Evolutionary conservation across 1,140 invertebrate species (phyloP), one percentile per base, ranked within the genome.

Genomic region (Campoletis sonorensis): DNA sequence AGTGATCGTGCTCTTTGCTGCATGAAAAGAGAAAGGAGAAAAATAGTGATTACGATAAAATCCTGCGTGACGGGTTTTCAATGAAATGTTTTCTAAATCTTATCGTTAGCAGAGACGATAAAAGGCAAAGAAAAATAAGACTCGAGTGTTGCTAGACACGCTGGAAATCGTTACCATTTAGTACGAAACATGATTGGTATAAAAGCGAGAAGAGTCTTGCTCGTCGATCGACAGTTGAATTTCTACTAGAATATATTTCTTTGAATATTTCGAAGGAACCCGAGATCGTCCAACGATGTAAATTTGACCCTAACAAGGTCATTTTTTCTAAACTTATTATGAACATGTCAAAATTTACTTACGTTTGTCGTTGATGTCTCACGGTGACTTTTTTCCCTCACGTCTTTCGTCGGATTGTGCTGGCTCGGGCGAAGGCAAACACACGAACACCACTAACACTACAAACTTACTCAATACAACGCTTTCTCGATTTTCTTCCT

Each of bases 1-100:
- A 90, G 72, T 91, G 91, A 84, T 92, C 91, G 91, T 92, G 91
- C 82, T 91, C 90, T 82, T 89, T 91, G 86, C 91, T 92, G 87
- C 13, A 33, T 64, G 45, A 88, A 89, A 83, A 82, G 77, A 49
- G 49, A 72, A 75, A 72, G 78, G 78, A 78, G 13, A 81, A 83
- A 81, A 82, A 68, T 80, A 72, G 33, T 30, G 80, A 70, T 40
- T 45, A n/a, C 23, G 67, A 71, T n/a, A 23, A 37, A 75, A 8
- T n/a, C 54, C 18, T 13, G 64, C 23, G 64, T 27, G 15, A 26
- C 13, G 27, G 26, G 64, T 30, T 68, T n/a, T 15, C 10, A 27
- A 16, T 26, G 15, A 16, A 68, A 68, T 16, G 30, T 26, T 16
- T 16, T 5, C 3, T 33, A 70, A 23, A 67, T 45, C 33, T 33